Conservation (phyloP, 2,797 vertebrate genomes). For the Luscinia megarhynchos region DNA sequence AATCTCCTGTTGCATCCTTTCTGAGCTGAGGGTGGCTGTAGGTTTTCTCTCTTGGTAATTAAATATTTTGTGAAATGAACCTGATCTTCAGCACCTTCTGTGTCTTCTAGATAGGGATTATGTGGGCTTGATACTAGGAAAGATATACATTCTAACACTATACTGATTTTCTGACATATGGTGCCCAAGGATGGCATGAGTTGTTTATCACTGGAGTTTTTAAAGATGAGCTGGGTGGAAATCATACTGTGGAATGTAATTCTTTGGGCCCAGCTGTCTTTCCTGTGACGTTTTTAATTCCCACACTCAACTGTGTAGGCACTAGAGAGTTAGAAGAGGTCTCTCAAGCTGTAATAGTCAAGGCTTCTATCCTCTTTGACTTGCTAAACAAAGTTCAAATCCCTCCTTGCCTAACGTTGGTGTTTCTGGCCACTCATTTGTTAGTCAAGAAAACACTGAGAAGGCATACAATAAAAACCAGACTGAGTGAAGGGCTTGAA, state of each 20-base stretch:
- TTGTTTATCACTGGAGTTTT: not conserved
- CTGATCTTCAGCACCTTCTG: not conserved
- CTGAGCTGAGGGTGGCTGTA: not conserved
- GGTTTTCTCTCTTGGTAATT: not conserved
- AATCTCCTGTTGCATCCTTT: not conserved
- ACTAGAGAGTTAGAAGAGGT: not conserved
- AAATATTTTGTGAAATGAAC: not conserved
- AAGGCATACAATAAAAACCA: constrained; percentile 23
- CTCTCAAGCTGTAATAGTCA: not conserved
- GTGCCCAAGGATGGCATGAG: not conserved
- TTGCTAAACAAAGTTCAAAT: constrained; percentile 7
- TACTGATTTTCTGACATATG: not conserved
- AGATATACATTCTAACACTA: not conserved
- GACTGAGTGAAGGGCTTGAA: not conserved
- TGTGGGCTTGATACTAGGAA: not conserved
- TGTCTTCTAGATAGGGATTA: not conserved
- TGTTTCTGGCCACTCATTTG: constrained; percentile 23
- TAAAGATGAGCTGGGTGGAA: not conserved
- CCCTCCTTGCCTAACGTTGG: not conserved
- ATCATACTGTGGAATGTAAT: not conserved
- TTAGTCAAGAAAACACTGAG: constrained; percentile 48
- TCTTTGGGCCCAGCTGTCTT: not conserved
- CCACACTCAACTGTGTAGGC: not conserved
- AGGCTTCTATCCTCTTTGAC: not conserved
- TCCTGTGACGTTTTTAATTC: not conserved